Conservation (phyloP, 1,140 invertebrate species). For the Pseudomyrmex flavicornis region DNA sequence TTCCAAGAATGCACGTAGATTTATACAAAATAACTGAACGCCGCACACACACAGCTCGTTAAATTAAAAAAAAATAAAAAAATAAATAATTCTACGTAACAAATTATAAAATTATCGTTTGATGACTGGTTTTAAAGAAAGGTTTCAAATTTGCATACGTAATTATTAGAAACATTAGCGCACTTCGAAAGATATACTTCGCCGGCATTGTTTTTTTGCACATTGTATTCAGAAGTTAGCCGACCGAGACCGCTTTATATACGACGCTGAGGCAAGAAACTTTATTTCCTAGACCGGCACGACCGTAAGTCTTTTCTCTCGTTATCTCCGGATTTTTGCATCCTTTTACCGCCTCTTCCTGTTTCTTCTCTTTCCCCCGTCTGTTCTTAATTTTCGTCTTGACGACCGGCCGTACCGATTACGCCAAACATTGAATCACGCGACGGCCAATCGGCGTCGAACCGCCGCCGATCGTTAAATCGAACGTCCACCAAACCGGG, state of each 20-base stretch:
- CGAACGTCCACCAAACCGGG: conserved; percentile 6
- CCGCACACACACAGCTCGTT: too few relatives aligned
- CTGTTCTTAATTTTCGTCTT: conserved; percentile 34
- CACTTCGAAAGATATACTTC: neutral
- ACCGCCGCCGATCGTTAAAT: conserved; percentile 35
- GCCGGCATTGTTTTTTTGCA: neutral
- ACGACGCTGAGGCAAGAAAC: neutral
- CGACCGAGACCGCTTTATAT: too few relatives aligned
- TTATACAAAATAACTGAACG: too few relatives aligned
- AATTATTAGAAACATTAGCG: neutral
- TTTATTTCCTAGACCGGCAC: neutral
- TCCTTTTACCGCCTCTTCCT: neutral
- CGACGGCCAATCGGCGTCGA: conserved; percentile 26
- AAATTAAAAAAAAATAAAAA: too few relatives aligned
- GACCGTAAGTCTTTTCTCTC: neutral
- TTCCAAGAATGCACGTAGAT: conserved; percentile 37
- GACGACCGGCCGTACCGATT: conserved; percentile 12
- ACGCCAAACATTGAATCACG: conserved; percentile 23
- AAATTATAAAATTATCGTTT: conserved; percentile 30
- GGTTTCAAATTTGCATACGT: neutral
- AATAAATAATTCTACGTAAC: neutral
- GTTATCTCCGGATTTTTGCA: conserved; percentile 11
- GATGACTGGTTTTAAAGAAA: neutral
- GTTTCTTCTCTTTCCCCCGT: neutral
- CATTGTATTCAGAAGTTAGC: neutral